Evolutionary conservation across 2,888 invertebrate genomes (phyloP), one percentile per base, ranked within the genome.

Genomic region (Drosophila nr. perissopoda): DNA sequence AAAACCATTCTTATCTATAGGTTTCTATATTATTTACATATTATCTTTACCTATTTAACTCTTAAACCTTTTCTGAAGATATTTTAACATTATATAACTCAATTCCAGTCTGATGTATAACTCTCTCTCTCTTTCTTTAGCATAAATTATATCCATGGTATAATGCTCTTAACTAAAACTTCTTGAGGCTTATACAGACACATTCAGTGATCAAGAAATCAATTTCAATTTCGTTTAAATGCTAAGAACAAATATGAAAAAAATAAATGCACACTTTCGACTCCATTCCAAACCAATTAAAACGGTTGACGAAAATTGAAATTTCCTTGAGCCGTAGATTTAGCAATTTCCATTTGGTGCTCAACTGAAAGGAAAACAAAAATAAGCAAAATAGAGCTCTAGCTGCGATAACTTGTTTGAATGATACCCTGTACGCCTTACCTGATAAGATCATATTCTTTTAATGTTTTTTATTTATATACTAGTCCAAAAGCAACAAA

Each of bases 231-330:
- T 53, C 18, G 5, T 8, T 21, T 16, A 21, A 48, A 34, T 13
- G 0, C 8, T 29, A 1, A 11, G 29, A 53, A 6, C 34, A n/a
- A 21, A 16, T 33, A 25, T 1, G 8, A 2, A 11, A 25, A 25
- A 27, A 18, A 38, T 0, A n/a, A 58, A 18, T 3, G 10, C 2
- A 2, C 4, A 21, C 8, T 11, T 27, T 56, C 36, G n/a, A 1
- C 16, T 13, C 31, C 62, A 27, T 21, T 62, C 11, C 10, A 62
- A 73, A 53, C 48, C 64, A 71, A 73, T 72, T 72, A 62, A 29
- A 2, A 18, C 16, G 8, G 42, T 11, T 18, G 13, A n/a, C 10
- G 33, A 34, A 38, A 25, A 34, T 46, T 27, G 13, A 42, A 74
- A 74, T 74, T 33, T 40, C 18, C 51, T 33, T 60, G 16, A 7